A percentile compares a stretch with the other conserved stretches of the same genome.
phyloP scores from a whole-genome alignment of 2,113 vertebrate species.

The Cygnus buccinator region DNA sequence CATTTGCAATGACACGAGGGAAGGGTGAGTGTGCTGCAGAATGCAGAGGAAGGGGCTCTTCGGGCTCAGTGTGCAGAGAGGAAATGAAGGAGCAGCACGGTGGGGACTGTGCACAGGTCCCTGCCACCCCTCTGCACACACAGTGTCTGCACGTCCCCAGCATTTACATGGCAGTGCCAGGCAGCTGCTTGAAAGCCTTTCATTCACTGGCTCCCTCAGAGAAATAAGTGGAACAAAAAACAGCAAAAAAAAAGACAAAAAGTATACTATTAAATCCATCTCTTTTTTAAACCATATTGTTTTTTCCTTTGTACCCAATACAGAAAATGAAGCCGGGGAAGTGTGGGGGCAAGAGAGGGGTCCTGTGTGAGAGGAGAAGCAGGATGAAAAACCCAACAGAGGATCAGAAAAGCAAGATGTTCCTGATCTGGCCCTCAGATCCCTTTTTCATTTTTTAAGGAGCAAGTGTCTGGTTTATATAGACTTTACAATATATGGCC shows the following conservation, averaged over 20 bases:
- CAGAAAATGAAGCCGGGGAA: neutral
- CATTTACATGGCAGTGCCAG: neutral
- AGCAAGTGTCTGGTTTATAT: neutral
- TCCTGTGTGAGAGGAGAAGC: neutral
- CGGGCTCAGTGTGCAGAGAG: neutral
- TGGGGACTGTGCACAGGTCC: neutral
- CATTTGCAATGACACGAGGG: neutral
- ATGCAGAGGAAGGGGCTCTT: neutral
- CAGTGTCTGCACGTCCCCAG: neutral
- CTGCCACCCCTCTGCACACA: neutral
- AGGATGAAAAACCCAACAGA: neutral
- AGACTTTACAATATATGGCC: neutral
- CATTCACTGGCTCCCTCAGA: neutral
- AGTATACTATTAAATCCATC: neutral
- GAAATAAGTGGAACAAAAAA: neutral
- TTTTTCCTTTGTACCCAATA: neutral
- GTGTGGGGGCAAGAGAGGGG: neutral
- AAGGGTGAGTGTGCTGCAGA: neutral
- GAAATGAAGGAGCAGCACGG: neutral
- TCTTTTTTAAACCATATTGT: neutral
- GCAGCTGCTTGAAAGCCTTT: constrained; percentile 4
- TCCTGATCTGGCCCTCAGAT: neutral
- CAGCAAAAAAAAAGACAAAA: neutral
- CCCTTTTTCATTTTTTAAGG: neutral
- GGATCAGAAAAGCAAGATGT: neutral